Conservation (phyloP, 1,140 invertebrate genomes). For the Euura lappo region DNA sequence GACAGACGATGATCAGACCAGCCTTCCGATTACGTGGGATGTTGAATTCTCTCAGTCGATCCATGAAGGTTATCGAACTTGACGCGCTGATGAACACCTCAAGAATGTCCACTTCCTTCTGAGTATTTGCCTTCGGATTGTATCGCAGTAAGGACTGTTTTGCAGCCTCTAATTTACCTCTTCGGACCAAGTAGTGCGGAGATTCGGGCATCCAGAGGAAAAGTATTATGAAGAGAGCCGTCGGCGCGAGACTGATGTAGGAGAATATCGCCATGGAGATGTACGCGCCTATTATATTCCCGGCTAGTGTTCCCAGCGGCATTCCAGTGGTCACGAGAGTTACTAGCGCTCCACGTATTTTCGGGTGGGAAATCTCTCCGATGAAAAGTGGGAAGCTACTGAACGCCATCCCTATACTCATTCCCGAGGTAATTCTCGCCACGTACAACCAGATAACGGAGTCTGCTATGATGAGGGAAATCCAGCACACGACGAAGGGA, state of each 20-base stretch:
- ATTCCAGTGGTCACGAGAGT: conserved; percentile 58
- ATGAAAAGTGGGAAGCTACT: conserved; percentile 71
- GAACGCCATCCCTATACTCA: conserved; percentile 70
- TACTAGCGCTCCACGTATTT: conserved; percentile 71
- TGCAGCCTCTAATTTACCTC: conserved; percentile 64
- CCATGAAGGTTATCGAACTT: conserved; percentile 12
- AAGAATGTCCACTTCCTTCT: conserved; percentile 34
- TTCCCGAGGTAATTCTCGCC: conserved; percentile 63
- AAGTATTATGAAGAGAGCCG: conserved; percentile 64
- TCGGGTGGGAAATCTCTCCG: conserved; percentile 68
- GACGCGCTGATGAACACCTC: conserved; percentile 35
- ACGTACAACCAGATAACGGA: conserved; percentile 62
- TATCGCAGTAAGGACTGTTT: conserved; percentile 49
- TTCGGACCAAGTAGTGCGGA: conserved; percentile 70
- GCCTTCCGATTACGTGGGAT: conserved; percentile 63
- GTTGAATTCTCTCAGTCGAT: conserved; percentile 26
- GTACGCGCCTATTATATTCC: conserved; percentile 70
- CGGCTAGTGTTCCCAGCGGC: conserved; percentile 69
- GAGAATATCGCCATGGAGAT: conserved; percentile 65
- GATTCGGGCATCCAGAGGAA: conserved; percentile 76
- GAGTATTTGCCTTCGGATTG: conserved; percentile 32
- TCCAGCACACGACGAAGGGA: conserved; percentile 69
- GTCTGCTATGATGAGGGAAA: conserved; percentile 63
- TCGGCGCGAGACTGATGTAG: conserved; percentile 62
- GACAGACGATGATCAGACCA: conserved; percentile 66